Evolutionary conservation across 2,113 vertebrate genomes (phyloP).

Genomic region (Percina caprodes): DNA sequence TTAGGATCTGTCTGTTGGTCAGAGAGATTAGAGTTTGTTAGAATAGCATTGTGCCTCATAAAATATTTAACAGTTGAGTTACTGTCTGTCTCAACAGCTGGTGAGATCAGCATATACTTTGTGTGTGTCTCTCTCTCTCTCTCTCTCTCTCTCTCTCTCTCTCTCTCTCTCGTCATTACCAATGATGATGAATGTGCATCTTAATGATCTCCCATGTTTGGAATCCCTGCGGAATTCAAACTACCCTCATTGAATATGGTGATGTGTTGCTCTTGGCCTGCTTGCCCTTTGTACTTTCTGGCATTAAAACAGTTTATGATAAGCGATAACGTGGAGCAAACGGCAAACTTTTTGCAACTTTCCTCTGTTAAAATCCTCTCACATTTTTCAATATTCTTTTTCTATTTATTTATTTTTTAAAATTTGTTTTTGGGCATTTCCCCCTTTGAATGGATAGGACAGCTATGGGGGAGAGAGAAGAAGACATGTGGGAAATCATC

Average conservation of each 20-base stretch:
- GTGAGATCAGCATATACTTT: slow-evolving; percentile 38
- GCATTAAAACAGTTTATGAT: neutral
- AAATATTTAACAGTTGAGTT: slow-evolving; percentile 53
- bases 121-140: neutral
- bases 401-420: too few species aligned
- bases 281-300: slow-evolving; percentile 4
- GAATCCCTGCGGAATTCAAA: slow-evolving; percentile 18
- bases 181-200: slow-evolving; percentile 66
- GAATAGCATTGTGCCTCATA: slow-evolving; percentile 35
- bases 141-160: neutral
- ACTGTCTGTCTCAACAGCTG: slow-evolving; percentile 35
- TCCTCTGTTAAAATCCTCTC: neutral
- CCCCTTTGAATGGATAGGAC: too few species aligned
- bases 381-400: neutral
- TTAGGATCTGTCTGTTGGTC: neutral
- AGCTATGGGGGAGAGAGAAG: too few species aligned
- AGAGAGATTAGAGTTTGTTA: neutral
- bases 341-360: neutral
- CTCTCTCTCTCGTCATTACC: slow-evolving; percentile 16
- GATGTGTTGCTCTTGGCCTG: slow-evolving; percentile 29
- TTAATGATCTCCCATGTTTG: slow-evolving; percentile 36
- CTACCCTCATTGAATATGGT: slow-evolving; percentile 51
- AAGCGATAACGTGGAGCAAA: neutral
- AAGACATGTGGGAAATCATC: too few species aligned
- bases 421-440: too few species aligned